phyloP scores from a whole-genome alignment of 2,797 vertebrate genomes.

The Girardinus metallicus region DNA sequence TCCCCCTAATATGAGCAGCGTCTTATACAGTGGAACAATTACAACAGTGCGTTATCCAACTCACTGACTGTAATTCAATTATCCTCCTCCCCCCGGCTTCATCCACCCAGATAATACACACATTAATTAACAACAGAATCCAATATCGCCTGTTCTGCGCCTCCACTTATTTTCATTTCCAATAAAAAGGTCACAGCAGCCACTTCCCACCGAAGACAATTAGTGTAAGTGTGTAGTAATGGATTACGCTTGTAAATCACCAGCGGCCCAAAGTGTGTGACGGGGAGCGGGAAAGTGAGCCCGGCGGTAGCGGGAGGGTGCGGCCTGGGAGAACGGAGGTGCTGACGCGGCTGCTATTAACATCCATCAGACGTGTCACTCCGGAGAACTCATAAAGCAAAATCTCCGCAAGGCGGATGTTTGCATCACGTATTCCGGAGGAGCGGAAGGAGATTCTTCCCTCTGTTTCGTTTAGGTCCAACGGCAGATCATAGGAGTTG shows the following conservation, averaged over 20 bases:
- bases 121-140: slow-evolving; percentile 83
- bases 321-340: slow-evolving; percentile 21
- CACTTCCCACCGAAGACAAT: slow-evolving; percentile 73
- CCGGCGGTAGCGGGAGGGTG: slow-evolving; percentile 20
- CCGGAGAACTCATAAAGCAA: slow-evolving; percentile 28
- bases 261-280: slow-evolving; percentile 24
- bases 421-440: slow-evolving; percentile 1
- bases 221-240: slow-evolving; percentile 69
- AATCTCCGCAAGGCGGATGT: slow-evolving; percentile 8
- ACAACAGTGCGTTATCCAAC: slow-evolving; percentile 79
- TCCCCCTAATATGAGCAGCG: slow-evolving; percentile 66
- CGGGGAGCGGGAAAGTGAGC: slow-evolving; percentile 22
- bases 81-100: slow-evolving; percentile 74
- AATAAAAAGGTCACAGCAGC: slow-evolving; percentile 78
- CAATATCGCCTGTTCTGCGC: slow-evolving; percentile 78
- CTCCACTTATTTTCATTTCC: slow-evolving; percentile 80
- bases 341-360: slow-evolving; percentile 35
- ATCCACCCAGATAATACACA: slow-evolving; percentile 79
- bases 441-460: background rate
- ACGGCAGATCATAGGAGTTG: background rate
- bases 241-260: slow-evolving; percentile 62
- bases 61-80: slow-evolving; percentile 82
- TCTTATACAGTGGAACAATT: slow-evolving; percentile 79
- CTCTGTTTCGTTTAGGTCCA: background rate
- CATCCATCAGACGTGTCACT: slow-evolving; percentile 46